Evolutionary conservation across 1,140 invertebrate species (phyloP).

Genomic region (Tetragnatha versicolor): DNA sequence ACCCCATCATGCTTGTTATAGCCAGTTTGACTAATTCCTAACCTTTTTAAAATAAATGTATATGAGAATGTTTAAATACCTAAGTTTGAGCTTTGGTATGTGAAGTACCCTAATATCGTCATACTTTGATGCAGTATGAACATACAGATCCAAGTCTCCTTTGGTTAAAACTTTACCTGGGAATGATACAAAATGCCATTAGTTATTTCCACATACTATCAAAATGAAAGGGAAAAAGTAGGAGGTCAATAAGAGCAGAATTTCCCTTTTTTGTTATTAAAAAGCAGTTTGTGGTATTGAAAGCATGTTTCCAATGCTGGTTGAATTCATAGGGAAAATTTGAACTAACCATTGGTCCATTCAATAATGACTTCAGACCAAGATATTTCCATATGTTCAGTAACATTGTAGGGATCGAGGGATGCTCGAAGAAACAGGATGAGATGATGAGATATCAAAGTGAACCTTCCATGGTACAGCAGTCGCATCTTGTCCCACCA

Average conservation of each 20-base stretch:
- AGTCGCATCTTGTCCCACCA: constrained; percentile 98
- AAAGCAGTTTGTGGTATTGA: neutral
- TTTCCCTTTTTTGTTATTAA: neutral
- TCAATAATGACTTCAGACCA: constrained; percentile 92
- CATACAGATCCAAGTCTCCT: constrained; percentile 85
- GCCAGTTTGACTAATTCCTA: too few species aligned
- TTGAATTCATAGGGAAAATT: too few species aligned
- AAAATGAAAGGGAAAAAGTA: neutral
- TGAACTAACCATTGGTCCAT: constrained; percentile 84
- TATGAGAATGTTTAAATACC: constrained; percentile 62
- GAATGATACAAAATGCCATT: constrained; percentile 43
- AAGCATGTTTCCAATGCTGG: neutral
- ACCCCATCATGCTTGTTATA: too few species aligned
- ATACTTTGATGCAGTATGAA: constrained; percentile 96
- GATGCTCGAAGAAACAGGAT: constrained; percentile 92
- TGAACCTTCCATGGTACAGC: constrained; percentile 89
- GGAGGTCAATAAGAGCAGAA: neutral
- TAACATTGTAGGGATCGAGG: constrained; percentile 97
- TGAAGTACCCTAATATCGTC: constrained; percentile 94
- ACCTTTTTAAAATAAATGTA: too few species aligned
- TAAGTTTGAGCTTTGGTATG: constrained; percentile 85
- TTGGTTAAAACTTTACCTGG: constrained; percentile 83
- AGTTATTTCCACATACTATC: neutral
- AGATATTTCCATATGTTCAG: constrained; percentile 97
- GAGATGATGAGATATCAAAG: constrained; percentile 83